Conservation (phyloP, 2,797 vertebrate species). For the Hydrolagus colliei region DNA sequence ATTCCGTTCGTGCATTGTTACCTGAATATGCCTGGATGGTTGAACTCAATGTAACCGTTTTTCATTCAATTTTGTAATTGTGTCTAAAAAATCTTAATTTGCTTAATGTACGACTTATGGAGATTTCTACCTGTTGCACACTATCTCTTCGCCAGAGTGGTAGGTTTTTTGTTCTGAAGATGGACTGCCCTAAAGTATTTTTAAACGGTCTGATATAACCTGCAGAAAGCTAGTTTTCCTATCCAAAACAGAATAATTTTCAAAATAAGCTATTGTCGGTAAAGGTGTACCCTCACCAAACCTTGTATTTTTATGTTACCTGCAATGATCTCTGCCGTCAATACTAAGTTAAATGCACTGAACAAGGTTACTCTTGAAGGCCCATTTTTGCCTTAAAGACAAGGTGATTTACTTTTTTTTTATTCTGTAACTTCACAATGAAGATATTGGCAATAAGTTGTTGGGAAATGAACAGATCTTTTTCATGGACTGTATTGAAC, state of each 20-base stretch:
- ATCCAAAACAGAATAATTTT: not conserved
- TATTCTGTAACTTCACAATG: not conserved
- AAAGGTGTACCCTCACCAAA: not conserved
- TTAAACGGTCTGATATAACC: not conserved
- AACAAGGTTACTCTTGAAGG: not conserved
- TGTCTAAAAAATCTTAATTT: not conserved
- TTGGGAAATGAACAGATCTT: not conserved
- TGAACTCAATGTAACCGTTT: not conserved
- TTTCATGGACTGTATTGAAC: not conserved
- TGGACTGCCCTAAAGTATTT: not conserved
- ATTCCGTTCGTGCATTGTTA: not conserved
- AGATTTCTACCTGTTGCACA: not conserved
- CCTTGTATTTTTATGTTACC: not conserved
- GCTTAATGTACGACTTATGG: not conserved
- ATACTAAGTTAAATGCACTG: slow-evolving; percentile 4
- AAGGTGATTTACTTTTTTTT: not conserved
- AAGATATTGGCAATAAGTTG: not conserved
- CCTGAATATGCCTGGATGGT: not conserved
- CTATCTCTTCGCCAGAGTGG: not conserved
- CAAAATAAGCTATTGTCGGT: not conserved
- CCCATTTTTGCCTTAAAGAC: not conserved
- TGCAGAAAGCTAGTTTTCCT: not conserved
- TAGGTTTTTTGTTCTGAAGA: not conserved
- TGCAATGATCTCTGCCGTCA: not conserved
- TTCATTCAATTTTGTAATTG: not conserved